Percentiles rank a stretch among this genome's conserved stretches.
These are phyloP conservation scores for Alcedo atthis DNA, from an alignment of 2,797 vertebrate genomes.

Conservation along the genomic window DNA sequence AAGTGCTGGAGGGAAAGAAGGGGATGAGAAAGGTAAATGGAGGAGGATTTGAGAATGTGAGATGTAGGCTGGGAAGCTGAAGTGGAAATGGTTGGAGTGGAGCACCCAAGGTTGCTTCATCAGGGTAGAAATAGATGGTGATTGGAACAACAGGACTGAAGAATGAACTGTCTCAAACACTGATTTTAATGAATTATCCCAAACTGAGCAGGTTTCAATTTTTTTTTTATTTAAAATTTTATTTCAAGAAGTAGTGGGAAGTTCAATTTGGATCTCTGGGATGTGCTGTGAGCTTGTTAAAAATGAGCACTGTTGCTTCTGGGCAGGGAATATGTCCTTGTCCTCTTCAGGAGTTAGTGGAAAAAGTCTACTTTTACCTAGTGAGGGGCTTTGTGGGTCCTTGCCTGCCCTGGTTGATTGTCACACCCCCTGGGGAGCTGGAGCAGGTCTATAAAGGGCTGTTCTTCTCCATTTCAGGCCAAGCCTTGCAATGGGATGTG, in stretches of 20 bases:
- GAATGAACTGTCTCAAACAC: neutral
- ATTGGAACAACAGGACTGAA: neutral
- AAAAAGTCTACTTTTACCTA: neutral
- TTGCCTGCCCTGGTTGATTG: neutral
- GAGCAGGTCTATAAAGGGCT: neutral
- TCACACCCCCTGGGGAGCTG: neutral
- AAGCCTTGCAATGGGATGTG: neutral
- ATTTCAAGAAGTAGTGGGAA: neutral
- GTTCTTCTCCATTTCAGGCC: neutral
- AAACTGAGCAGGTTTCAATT: neutral
- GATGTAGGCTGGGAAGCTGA: neutral
- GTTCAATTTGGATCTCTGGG: neutral
- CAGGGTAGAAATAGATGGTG: neutral
- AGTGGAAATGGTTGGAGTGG: neutral
- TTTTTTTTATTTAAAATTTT: no score
- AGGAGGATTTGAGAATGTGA: neutral
- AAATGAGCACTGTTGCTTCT: neutral
- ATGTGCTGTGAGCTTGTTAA: neutral
- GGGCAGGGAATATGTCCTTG: neutral
- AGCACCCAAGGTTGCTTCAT: neutral
- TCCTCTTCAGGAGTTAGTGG: neutral
- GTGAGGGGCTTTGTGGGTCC: neutral
- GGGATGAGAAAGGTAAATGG: neutral
- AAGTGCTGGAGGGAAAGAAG: neutral
- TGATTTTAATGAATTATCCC: neutral